Evolutionary conservation across 2,797 vertebrate genomes (phyloP).

Genomic region (Chrosomus eos): DNA sequence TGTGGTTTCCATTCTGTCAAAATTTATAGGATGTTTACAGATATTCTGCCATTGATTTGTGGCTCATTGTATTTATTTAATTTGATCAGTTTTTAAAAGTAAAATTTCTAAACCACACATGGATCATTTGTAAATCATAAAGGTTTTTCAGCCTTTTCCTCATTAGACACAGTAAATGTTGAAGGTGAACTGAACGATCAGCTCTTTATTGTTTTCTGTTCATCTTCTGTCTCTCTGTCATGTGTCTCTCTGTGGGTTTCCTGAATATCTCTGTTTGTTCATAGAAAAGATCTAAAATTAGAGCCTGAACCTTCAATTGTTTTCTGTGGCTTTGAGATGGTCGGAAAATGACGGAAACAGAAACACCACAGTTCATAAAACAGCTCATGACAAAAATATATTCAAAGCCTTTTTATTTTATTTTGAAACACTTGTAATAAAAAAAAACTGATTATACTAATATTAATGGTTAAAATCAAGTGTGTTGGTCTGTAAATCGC

Average conservation of each 20-base stretch:
- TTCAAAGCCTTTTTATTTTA: neutral
- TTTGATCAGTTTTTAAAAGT: too few species aligned
- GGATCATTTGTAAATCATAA: neutral
- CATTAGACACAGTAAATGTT: neutral
- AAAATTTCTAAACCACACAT: too few species aligned
- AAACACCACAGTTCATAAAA: neutral
- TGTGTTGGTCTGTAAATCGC: neutral
- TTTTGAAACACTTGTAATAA: neutral
- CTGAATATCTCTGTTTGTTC: neutral
- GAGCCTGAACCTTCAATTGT: neutral
- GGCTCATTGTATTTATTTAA: too few species aligned
- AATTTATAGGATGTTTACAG: too few species aligned
- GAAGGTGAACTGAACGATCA: neutral
- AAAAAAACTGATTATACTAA: too few species aligned
- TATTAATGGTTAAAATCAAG: neutral
- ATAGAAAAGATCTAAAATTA: neutral
- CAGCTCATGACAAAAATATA: neutral
- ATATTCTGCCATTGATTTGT: too few species aligned
- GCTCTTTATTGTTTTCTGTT: neutral
- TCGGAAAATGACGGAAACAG: neutral
- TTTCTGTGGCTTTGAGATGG: neutral
- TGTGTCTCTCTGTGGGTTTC: neutral
- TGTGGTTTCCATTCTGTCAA: too few species aligned
- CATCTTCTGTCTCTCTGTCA: neutral
- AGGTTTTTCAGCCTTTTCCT: neutral